Evolutionary conservation across 2,888 invertebrate species (phyloP), one percentile per base, ranked within the genome.

Genomic region (Drosophila barbarae): DNA sequence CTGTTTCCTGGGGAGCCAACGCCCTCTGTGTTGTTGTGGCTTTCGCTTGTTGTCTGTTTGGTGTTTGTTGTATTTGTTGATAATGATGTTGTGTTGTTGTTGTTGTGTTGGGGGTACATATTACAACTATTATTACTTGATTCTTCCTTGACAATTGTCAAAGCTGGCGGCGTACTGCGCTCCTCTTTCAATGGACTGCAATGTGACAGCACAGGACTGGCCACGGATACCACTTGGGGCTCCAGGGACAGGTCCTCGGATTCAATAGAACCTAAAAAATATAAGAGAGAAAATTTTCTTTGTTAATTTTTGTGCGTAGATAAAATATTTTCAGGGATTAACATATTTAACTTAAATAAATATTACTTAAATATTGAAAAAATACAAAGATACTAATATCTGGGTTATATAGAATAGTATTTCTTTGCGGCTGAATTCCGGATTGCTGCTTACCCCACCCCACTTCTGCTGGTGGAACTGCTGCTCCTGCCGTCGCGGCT

Each of bases 161-260:
- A 80, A 75, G 92, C 92, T 52, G 94, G 94, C 63, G 94, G 93
- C 60, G 93, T 93, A 81, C 92, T 91, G 86, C 91, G 92, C 86
- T 93, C 93, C 86, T 93, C 92, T 88, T 93, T 93, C 86, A 92
- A 90, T 52, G 92, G 91, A 77, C 92, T 92, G 71, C 91, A 92
- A 79, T 89, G 83, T 76, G 90, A 84, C 75, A 89, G 71, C 86
- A 74, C 90, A 74, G 89, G 91, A 87, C 88, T 91, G 60, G 86
- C 79, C 52, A 86, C 85, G 54, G 88, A 84, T 46, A 87, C 80
- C 82, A 86, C 89, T 88, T 88, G 90, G 70, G 89, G 92, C 85
- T 93, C 93, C 87, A 95, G 90, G 35, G 95, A 94, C 66, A 95
- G 89, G 88, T 95, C 95, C 89, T 95, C 95, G 83, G 94, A 93